These are phyloP conservation scores for Hypocryptadius cinnamomeus DNA, from an alignment of 2,113 vertebrate genomes.

Conservation along the genomic window DNA sequence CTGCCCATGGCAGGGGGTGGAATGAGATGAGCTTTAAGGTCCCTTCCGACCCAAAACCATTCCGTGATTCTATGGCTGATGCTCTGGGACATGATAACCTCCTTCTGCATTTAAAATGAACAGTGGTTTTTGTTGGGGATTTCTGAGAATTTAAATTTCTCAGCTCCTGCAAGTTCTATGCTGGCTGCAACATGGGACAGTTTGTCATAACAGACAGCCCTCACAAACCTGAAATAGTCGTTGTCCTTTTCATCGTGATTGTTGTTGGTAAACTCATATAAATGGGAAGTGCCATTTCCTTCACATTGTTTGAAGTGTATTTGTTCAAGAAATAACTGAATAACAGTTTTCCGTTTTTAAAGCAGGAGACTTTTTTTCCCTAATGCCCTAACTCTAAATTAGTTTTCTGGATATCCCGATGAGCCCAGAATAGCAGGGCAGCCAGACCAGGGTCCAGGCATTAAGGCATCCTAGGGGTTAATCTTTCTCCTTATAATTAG, in stretches of 20 bases:
- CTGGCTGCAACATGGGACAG: background rate
- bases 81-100: background rate
- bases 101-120: background rate
- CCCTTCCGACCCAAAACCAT: background rate
- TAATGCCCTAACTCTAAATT: background rate
- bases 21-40: background rate
- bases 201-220: background rate
- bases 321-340: slow-evolving; percentile 51
- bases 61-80: background rate
- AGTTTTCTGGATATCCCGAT: background rate
- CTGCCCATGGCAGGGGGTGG: rapidly evolving
- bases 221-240: slow-evolving; percentile 23
- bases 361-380: background rate
- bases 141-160: background rate
- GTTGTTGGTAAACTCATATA: slow-evolving; percentile 48
- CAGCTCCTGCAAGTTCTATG: background rate
- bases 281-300: slow-evolving; percentile 62
- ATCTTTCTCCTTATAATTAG: background rate
- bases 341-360: slow-evolving; percentile 33
- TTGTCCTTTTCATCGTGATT: background rate
- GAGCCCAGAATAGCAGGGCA: background rate
- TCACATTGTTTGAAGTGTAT: slow-evolving; percentile 49
- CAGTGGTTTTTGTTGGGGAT: background rate
- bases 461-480: background rate
- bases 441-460: background rate